These are phyloP conservation scores for Noctua janthe DNA, from an alignment of 2,888 invertebrate genomes.

Conservation along the genomic window DNA sequence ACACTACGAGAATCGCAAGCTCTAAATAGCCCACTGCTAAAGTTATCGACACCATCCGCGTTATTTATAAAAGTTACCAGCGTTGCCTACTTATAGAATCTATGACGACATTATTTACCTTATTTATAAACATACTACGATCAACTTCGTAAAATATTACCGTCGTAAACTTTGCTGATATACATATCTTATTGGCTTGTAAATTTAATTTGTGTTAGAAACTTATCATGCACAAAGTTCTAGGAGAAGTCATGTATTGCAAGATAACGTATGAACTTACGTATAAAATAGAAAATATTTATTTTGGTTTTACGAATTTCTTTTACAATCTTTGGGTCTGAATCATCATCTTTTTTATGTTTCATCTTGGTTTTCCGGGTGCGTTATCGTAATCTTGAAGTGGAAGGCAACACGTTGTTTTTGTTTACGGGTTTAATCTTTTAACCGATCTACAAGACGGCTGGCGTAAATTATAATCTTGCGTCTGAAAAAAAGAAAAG, in stretches of 20 bases:
- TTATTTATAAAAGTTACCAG: slow-evolving; percentile 62
- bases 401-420: slow-evolving; percentile 31
- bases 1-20: slow-evolving; percentile 18
- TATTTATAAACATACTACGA: slow-evolving; percentile 49
- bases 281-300: slow-evolving; percentile 7
- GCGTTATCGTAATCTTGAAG: slow-evolving; percentile 42
- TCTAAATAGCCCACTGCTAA: slow-evolving; percentile 49
- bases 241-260: background rate
- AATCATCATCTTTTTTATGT: slow-evolving; percentile 40
- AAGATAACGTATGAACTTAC: background rate
- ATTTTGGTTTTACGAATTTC: slow-evolving; percentile 20
- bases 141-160: slow-evolving; percentile 55
- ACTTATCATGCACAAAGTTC: slow-evolving; percentile 27
- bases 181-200: slow-evolving; percentile 28
- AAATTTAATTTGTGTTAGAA: slow-evolving; percentile 42
- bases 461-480: slow-evolving; percentile 9
- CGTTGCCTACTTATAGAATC: slow-evolving; percentile 26
- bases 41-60: slow-evolving; percentile 50
- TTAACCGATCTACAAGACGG: slow-evolving; percentile 32
- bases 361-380: slow-evolving; percentile 45
- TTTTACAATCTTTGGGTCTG: slow-evolving; percentile 37
- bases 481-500: background rate
- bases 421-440: slow-evolving; percentile 38
- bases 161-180: slow-evolving; percentile 31
- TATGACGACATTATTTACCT: slow-evolving; percentile 39